Conservation (phyloP, 2,797 vertebrate species). For the Sebastolobus alascanus region DNA sequence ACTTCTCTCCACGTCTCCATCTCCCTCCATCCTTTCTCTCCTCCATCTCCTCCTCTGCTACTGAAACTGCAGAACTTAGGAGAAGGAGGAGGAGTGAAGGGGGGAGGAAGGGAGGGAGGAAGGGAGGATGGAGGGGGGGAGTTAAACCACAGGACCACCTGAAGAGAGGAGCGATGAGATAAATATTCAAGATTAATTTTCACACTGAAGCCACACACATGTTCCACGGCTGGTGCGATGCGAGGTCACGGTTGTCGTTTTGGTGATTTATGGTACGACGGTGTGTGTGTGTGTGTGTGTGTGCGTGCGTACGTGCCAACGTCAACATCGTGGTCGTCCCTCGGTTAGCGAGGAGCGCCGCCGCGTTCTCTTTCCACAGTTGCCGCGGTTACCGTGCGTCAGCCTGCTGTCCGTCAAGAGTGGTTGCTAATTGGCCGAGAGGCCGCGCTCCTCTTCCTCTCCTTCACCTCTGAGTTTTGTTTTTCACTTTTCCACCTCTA, state of each 20-base stretch:
- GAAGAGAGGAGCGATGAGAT: constrained; percentile 53
- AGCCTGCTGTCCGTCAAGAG: constrained; percentile 67
- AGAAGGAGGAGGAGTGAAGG: background rate
- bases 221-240: constrained; percentile 54
- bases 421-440: constrained; percentile 69
- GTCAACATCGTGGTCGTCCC: constrained; percentile 80
- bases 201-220: constrained; percentile 25
- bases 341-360: constrained; percentile 64
- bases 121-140: background rate
- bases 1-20: background rate
- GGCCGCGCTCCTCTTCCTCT: constrained; percentile 24
- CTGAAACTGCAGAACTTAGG: background rate
- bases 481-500: background rate
- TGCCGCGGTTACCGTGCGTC: constrained; percentile 77
- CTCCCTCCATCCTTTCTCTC: background rate
- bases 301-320: constrained; percentile 65
- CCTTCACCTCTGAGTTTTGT: background rate
- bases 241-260: constrained; percentile 71
- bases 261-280: constrained; percentile 77
- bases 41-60: constrained; percentile 12
- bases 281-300: constrained; percentile 14
- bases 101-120: background rate
- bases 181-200: constrained; percentile 56
- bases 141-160: constrained; percentile 68
- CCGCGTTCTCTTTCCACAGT: constrained; percentile 79